Evolutionary conservation across 2,888 invertebrate species (phyloP).

Genomic region (Papilio elwesi): DNA sequence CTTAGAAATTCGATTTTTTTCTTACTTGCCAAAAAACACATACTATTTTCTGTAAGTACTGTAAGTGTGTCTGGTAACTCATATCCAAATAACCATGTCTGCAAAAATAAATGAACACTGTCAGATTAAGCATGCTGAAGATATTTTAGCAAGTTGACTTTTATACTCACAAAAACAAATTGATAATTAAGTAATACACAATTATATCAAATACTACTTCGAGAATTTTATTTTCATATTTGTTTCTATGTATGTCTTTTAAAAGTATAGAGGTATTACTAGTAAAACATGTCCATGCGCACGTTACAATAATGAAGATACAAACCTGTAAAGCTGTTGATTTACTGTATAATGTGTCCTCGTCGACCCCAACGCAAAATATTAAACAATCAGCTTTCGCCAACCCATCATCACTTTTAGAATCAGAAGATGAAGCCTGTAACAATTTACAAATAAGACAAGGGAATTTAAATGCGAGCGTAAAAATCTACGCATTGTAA

Average conservation of each 20-base stretch:
- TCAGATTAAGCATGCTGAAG: background rate
- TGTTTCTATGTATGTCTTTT: background rate
- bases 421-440: slow-evolving; percentile 76
- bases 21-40: slow-evolving; percentile 97
- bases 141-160: background rate
- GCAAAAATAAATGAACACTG: slow-evolving; percentile 45
- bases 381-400: slow-evolving; percentile 95
- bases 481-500: slow-evolving; percentile 44
- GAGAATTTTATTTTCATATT: background rate
- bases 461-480: slow-evolving; percentile 40
- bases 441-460: slow-evolving; percentile 46
- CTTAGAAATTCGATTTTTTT: slow-evolving; percentile 99
- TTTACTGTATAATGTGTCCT: slow-evolving; percentile 98
- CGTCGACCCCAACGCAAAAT: slow-evolving; percentile 96
- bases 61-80: slow-evolving; percentile 98
- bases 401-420: slow-evolving; percentile 89
- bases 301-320: slow-evolving; percentile 55
- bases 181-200: no score
- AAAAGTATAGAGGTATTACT: background rate
- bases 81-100: slow-evolving; percentile 98
- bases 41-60: slow-evolving; percentile 92
- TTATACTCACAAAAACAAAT: background rate
- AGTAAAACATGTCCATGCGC: slow-evolving; percentile 45
- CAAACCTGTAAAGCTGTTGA: slow-evolving; percentile 96
- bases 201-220: background rate